phyloP scores from a whole-genome alignment of 2,113 vertebrate species.

The Desmodus rotundus region DNA sequence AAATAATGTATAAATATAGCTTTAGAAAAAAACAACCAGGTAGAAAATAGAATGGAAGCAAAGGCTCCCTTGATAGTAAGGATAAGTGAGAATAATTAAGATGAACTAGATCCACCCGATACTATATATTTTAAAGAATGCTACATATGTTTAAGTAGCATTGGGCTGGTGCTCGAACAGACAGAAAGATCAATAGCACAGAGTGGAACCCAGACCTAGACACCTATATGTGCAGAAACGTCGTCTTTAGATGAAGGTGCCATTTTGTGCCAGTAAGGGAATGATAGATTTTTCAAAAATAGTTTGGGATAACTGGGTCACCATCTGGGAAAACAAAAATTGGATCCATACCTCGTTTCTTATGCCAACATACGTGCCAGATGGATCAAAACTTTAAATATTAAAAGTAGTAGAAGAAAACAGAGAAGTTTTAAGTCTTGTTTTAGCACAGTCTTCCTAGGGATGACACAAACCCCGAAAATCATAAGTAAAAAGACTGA shows the following conservation, averaged over 20 bases:
- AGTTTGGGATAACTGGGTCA: background rate
- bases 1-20: background rate
- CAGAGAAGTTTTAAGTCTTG: background rate
- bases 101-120: background rate
- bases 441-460: background rate
- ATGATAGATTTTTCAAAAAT: background rate
- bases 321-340: conserved; percentile 42
- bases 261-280: conserved; percentile 22
- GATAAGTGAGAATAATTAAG: background rate
- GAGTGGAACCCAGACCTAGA: background rate
- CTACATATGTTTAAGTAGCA: background rate
- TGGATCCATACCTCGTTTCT: background rate
- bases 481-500: background rate
- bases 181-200: background rate
- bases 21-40: background rate
- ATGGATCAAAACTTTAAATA: conserved; percentile 47
- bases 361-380: conserved; percentile 9
- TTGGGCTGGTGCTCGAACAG: background rate
- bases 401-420: conserved; percentile 27
- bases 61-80: background rate
- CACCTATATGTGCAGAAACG: background rate
- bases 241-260: background rate
- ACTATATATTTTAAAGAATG: background rate
- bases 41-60: background rate
- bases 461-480: background rate